A percentile compares a stretch with the other conserved stretches of the same genome.
Evolutionary conservation across 2,888 invertebrate genomes (phyloP).

Genomic region (Erebia epiphron): DNA sequence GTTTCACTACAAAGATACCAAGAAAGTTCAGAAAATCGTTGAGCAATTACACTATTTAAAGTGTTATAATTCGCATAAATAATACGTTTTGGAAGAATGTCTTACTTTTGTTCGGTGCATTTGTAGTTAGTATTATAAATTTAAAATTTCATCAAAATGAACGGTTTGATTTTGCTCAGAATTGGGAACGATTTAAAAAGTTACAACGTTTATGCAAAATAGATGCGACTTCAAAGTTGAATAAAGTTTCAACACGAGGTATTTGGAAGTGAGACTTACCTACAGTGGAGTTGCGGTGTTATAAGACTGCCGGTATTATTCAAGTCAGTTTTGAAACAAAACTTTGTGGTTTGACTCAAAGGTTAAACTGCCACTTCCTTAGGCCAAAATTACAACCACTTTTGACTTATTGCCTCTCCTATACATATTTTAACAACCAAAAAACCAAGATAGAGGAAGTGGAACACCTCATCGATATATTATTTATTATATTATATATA

Average conservation of each 20-base stretch:
- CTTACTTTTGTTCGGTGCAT: too few relatives aligned
- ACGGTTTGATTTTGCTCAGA: conserved; percentile 12
- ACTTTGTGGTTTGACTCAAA: conserved; percentile 14
- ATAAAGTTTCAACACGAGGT: conserved; percentile 24
- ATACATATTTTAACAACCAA: neutral
- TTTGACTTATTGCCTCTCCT: neutral
- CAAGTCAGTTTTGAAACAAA: conserved; percentile 19
- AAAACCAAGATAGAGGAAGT: neutral
- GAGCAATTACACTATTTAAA: too few relatives aligned
- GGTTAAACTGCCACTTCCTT: conserved; percentile 6
- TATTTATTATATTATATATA: too few relatives aligned
- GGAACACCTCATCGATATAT: neutral
- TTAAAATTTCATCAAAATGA: conserved; percentile 10
- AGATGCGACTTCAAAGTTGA: conserved; percentile 27
- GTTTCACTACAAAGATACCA: too few relatives aligned
- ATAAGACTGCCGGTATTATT: conserved; percentile 22
- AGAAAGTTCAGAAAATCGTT: too few relatives aligned
- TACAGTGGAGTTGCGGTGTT: conserved; percentile 22
- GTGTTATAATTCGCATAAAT: too few relatives aligned
- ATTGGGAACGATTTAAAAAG: conserved; percentile 20
- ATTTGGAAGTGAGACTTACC: conserved; percentile 22
- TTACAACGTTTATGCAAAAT: conserved; percentile 30
- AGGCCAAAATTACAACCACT: neutral
- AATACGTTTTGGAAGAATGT: too few relatives aligned
- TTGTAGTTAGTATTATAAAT: neutral